Evolutionary conservation across 2,888 invertebrate species (phyloP), one percentile per base, ranked within the genome.

Genomic region (Mycalesis mineus): DNA sequence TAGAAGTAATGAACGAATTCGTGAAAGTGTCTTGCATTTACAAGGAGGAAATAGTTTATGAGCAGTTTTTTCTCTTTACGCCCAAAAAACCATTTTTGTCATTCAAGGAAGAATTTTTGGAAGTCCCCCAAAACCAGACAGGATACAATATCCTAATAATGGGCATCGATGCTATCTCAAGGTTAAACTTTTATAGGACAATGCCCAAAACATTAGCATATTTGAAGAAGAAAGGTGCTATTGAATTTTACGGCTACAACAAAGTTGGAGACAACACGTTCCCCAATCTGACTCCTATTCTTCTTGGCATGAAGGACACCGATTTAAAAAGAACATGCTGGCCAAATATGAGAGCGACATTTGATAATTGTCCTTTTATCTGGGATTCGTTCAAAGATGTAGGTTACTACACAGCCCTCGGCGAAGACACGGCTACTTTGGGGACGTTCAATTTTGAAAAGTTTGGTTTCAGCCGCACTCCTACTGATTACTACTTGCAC

Each of bases 201-300:
- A 94, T 97, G 94, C 95, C 95, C 0, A 91, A 91, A 70, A 95
- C 96, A 0, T 82, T 92, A 14, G 76, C 88, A 1, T 92, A 90
- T 66, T 84, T 96, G 51, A 85, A 91, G 58, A 79, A 91, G 13
- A 84, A 95, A 60, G 91, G 91, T 11, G 94, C 94, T 39, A 91
- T 95, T 51, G 96, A 96, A 75, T 90, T 98, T 75, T 80, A 94
- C 65, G 98, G 98, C 5, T 97, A 96, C 80, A 97, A 96, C 75
- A 98, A 98, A 91, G 95, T 98, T 7, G 98, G 94, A 2, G 98
- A 98, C 79, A 98, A 98, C 78, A 98, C 98, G 0, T 97, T 95
- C 76, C 97, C 97, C 0, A 98, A 98, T 79, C 78, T 98, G 58
- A 92, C 95, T 7, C 95, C 98, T 0, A 91, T 96, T 62, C 83